Evolutionary conservation across 2,888 invertebrate genomes (phyloP), one percentile per base, ranked within the genome.

Genomic region (Eurois occulta): DNA sequence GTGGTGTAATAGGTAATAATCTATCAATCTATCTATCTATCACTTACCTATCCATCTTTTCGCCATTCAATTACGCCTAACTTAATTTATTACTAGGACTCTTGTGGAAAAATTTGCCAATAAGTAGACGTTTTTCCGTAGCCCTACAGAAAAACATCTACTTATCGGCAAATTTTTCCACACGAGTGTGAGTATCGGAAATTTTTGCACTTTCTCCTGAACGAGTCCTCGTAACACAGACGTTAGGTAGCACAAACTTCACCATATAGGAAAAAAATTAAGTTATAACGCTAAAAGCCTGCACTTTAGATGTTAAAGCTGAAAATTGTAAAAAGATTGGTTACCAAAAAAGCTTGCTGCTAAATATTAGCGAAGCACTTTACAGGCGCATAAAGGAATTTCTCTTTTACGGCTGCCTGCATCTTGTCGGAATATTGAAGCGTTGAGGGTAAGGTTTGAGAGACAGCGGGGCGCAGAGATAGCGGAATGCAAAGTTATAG

Each of bases 391-490:
- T 93, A 92, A 92, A 93, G 91, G 90, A 90, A 93, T 92, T 90
- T 89, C 90, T 87, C 89, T 89, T 90, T 89, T 90, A 91, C 90
- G 87, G 90, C 86, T 90, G 87, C 90, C 90, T 91, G 91, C 92
- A 91, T 92, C 92, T 91, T 90, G 92, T 92, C 91, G 92, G 93
- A 94, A 94, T 94, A 95, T 94, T 94, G 93, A 94, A 94, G 92
- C 91, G 87, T 80, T 70, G 77, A 72, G 77, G 80, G 77, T 83
- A 58, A n/a, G 88, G 89, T 62, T 24, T n/a, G 35, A 86, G n/a
- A 88, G 70, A 8, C 0, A 87, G 91, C 87, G 88, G 74, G 11
- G 38, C 16, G n/a, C 41, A 68, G 10, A 32, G 4, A n/a, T 4
- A 65, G 60, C 32, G 38, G 48, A n/a, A 4, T 16, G 1, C 16